phyloP scores from a whole-genome alignment of 2,888 invertebrate species.

The Apamea monoglypha region DNA sequence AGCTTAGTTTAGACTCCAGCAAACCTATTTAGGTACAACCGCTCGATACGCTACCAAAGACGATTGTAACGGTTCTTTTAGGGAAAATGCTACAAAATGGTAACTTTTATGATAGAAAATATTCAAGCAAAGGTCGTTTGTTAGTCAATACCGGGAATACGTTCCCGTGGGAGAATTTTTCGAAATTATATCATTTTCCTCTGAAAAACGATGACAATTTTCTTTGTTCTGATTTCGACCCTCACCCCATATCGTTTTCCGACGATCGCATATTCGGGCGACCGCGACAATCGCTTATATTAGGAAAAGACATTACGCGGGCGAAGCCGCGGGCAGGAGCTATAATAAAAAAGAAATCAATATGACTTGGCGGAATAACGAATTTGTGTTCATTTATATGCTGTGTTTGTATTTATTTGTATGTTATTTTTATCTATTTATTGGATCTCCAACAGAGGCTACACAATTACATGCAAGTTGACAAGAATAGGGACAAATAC shows the following conservation, averaged over 20 bases:
- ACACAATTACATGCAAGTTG: background rate
- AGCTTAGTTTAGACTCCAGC: background rate
- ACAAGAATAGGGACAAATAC: background rate
- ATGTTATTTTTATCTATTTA: background rate
- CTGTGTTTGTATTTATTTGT: too few relatives aligned
- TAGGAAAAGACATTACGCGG: too few relatives aligned
- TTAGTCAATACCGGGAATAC: background rate
- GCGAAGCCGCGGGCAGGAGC: too few relatives aligned
- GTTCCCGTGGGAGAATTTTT: background rate
- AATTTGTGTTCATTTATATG: background rate
- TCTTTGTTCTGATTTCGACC: background rate
- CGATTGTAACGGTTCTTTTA: background rate
- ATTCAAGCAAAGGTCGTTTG: background rate
- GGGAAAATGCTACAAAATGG: background rate
- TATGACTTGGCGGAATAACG: background rate
- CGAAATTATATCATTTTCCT: background rate
- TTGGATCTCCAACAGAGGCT: background rate
- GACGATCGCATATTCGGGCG: background rate
- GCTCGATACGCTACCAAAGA: background rate
- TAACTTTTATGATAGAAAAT: background rate
- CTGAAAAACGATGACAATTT: background rate
- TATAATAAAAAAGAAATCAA: background rate
- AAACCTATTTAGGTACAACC: background rate
- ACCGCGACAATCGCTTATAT: background rate
- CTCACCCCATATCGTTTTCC: background rate